Percentiles rank a stretch among this genome's conserved stretches.
Evolutionary conservation across 2,888 invertebrate species (phyloP).

Genomic region (Dermolepida albohirtum): DNA sequence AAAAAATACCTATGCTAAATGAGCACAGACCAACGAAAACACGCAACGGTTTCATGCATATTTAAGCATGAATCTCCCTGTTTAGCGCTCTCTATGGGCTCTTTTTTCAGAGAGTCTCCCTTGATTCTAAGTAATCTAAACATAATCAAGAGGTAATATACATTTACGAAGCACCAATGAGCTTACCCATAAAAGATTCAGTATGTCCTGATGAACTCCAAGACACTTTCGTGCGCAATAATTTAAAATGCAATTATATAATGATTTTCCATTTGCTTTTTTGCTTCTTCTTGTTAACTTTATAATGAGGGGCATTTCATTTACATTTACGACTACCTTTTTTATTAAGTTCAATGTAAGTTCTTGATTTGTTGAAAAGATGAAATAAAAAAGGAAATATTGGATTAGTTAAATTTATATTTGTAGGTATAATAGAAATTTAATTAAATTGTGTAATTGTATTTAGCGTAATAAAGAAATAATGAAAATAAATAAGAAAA

Average conservation of each 20-base stretch:
- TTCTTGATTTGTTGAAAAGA: too few species aligned
- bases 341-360: too few species aligned
- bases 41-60: constrained; percentile 53
- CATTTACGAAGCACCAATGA: constrained; percentile 55
- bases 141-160: constrained; percentile 56
- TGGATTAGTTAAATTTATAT: too few species aligned
- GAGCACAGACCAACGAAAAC: constrained; percentile 39
- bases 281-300: background rate
- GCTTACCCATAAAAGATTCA: constrained; percentile 41
- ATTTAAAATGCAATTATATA: constrained; percentile 23
- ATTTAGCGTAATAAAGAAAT: too few species aligned
- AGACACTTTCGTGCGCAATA: constrained; percentile 4
- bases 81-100: constrained; percentile 51
- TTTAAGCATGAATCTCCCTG: constrained; percentile 52
- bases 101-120: constrained; percentile 49
- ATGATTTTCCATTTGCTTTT: constrained; percentile 16
- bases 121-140: constrained; percentile 54
- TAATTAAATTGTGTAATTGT: too few species aligned
- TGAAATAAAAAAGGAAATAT: too few species aligned
- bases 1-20: constrained; percentile 25
- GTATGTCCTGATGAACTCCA: constrained; percentile 25
- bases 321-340: too few species aligned
- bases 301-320: too few species aligned
- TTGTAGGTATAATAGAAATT: too few species aligned
- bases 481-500: too few species aligned